phyloP scores from a whole-genome alignment of 2,888 invertebrate genomes.

The Seira ritae region DNA sequence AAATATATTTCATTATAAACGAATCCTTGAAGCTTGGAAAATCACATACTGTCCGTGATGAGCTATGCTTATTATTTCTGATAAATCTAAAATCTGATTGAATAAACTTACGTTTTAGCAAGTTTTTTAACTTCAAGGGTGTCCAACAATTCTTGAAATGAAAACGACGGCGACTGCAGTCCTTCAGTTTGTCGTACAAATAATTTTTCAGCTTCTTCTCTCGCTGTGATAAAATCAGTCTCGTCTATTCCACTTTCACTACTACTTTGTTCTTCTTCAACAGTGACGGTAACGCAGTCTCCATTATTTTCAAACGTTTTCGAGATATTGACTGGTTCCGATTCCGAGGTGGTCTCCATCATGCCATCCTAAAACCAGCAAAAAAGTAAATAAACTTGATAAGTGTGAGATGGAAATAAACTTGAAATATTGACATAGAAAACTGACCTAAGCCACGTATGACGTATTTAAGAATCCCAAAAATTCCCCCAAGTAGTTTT shows the following conservation, averaged over 20 bases:
- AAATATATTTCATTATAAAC: no score
- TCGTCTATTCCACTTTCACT: slow-evolving; percentile 26
- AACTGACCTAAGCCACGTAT: neutral
- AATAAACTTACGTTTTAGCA: slow-evolving; percentile 26
- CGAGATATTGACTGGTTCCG: neutral
- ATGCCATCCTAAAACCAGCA: neutral
- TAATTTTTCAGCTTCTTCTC: slow-evolving; percentile 23
- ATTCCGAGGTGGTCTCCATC: no score
- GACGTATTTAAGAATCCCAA: neutral
- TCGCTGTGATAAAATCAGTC: slow-evolving; percentile 13
- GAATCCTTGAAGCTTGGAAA: no score
- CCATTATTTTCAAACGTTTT: neutral
- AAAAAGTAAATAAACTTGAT: neutral
- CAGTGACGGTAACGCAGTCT: neutral
- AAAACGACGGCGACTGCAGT: neutral
- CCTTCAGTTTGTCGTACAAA: slow-evolving; percentile 18
- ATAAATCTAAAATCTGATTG: neutral
- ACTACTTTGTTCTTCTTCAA: neutral
- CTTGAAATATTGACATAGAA: neutral
- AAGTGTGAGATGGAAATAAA: neutral
- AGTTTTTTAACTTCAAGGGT: slow-evolving; percentile 20
- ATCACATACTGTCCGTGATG: no score
- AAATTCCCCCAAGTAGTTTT: neutral
- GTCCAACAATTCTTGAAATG: slow-evolving; percentile 22
- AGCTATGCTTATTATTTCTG: no score